Percentiles rank a stretch among this genome's conserved stretches.
These are phyloP conservation scores for Alaudala cheleensis DNA, from an alignment of 2,113 vertebrate genomes.

Conservation along the genomic window DNA sequence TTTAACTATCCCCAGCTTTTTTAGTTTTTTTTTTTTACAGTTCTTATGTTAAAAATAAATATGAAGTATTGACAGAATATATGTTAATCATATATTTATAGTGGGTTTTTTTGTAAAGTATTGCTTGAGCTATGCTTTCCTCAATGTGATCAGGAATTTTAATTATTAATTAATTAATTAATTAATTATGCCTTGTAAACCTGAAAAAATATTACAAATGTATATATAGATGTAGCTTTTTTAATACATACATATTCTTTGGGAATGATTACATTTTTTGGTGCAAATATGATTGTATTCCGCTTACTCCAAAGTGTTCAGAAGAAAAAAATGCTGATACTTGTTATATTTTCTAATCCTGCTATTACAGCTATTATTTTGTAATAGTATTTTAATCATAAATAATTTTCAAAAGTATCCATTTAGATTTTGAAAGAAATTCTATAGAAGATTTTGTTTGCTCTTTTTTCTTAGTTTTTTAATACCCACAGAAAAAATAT, in stretches of 20 bases:
- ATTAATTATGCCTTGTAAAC: neutral
- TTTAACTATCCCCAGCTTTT: neutral
- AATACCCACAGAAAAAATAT: neutral
- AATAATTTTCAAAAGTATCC: neutral
- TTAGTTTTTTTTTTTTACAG: neutral
- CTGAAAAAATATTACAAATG: neutral
- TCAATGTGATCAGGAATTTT: neutral
- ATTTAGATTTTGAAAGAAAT: neutral
- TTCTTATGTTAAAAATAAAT: neutral
- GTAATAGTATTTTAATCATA: neutral
- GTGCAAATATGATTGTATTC: neutral
- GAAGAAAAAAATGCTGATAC: neutral
- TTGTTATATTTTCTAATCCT: neutral
- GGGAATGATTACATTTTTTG: neutral
- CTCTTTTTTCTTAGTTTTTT: neutral
- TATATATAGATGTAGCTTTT: neutral
- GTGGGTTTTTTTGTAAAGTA: neutral
- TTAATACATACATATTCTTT: neutral
- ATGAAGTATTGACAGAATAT: neutral
- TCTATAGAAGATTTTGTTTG: neutral
- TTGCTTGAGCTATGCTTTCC: neutral
- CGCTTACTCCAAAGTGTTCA: neutral
- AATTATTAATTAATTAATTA: neutral
- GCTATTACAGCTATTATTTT: neutral
- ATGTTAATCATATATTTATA: neutral